Percentiles rank a stretch among this genome's conserved stretches.
phyloP scores from a whole-genome alignment of 1,140 invertebrate species.

The Trichonephila clavipes region DNA sequence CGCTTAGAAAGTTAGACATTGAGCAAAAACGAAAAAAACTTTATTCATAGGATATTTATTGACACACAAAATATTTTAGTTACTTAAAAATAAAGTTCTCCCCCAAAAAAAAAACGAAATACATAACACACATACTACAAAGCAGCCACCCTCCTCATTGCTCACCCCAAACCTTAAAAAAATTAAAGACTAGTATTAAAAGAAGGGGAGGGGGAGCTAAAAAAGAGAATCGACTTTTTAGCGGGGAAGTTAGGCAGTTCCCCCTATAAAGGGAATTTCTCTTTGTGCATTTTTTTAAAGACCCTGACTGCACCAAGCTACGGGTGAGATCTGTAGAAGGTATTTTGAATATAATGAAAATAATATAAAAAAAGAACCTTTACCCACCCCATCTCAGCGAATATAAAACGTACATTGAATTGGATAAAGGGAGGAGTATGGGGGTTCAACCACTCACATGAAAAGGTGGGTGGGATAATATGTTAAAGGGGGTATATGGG shows the following conservation, averaged over 20 bases:
- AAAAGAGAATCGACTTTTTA: conserved; percentile 45
- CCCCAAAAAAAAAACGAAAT: neutral
- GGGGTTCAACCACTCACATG: conserved; percentile 22
- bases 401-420: conserved; percentile 11
- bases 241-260: conserved; percentile 1
- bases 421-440: conserved; percentile 5
- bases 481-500: conserved; percentile 69
- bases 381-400: conserved; percentile 34
- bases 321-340: conserved; percentile 39
- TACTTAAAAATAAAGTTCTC: neutral
- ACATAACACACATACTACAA: neutral
- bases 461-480: conserved; percentile 66
- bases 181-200: neutral
- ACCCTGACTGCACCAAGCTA: neutral
- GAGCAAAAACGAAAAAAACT: too few relatives aligned
- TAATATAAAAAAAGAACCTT: conserved; percentile 51
- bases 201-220: neutral
- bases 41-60: too few relatives aligned
- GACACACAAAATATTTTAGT: neutral
- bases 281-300: conserved; percentile 41
- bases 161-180: conserved; percentile 5
- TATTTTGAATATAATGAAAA: conserved; percentile 57
- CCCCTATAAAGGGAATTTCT: neutral
- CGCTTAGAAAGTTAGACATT: too few relatives aligned
- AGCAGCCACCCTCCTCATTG: neutral